A percentile compares a stretch with the other conserved stretches of the same genome.
These are phyloP conservation scores for Fopius arisanus DNA, from an alignment of 1,140 invertebrate genomes.

Conservation along the genomic window DNA sequence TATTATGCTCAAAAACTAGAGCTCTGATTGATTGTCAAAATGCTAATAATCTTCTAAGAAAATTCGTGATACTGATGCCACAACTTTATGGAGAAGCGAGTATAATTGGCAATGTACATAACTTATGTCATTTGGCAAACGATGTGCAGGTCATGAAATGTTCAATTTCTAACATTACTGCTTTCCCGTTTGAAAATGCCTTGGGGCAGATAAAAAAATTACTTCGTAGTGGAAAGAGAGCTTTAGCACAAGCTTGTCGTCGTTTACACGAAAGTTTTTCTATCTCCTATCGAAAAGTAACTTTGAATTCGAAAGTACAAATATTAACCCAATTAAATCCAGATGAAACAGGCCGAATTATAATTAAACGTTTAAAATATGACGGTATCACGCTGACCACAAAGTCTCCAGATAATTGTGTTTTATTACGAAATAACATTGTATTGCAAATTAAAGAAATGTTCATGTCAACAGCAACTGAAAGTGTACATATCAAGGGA, in stretches of 20 bases:
- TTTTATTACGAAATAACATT: slow-evolving; percentile 1
- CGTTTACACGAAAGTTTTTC: slow-evolving; percentile 3
- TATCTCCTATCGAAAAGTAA: background rate
- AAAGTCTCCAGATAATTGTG: slow-evolving; percentile 13
- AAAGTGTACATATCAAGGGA: background rate
- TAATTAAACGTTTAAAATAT: background rate
- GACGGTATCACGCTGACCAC: background rate
- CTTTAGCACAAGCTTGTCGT: slow-evolving; percentile 18
- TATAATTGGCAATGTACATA: slow-evolving; percentile 35
- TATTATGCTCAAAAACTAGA: slow-evolving; percentile 30
- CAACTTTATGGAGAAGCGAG: slow-evolving; percentile 24
- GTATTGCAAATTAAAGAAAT: background rate
- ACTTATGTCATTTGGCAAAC: slow-evolving; percentile 30
- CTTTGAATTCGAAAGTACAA: background rate
- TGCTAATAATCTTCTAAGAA: slow-evolving; percentile 29
- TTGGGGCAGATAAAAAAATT: slow-evolving; percentile 11
- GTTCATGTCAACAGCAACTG: background rate
- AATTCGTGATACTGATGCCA: slow-evolving; percentile 30
- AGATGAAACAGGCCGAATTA: background rate
- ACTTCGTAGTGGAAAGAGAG: slow-evolving; percentile 14
- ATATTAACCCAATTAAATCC: background rate
- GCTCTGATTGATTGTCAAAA: slow-evolving; percentile 20
- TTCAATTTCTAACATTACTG: background rate
- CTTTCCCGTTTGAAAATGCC: slow-evolving; percentile 24
- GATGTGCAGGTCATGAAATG: slow-evolving; percentile 23